Conservation (phyloP, 92 coral and sea anemone genomes). For the Paramuricea clavata region DNA sequence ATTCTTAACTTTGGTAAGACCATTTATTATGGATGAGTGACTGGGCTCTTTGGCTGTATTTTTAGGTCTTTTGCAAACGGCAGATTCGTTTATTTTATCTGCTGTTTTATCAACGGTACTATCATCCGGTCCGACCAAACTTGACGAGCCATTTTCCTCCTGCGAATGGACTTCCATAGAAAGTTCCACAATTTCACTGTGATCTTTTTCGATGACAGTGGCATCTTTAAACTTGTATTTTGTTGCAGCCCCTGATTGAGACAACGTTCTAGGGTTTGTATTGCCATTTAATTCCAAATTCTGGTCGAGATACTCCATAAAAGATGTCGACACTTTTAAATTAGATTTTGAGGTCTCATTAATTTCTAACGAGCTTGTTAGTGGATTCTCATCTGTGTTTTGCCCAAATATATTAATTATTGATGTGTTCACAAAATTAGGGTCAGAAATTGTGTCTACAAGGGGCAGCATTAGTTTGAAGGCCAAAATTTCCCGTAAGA, state of each 20-base stretch:
- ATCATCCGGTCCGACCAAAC: background rate
- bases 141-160: background rate
- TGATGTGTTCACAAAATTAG: constrained; percentile 87
- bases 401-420: constrained; percentile 72
- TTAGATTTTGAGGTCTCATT: background rate
- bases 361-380: background rate
- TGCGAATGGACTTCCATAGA: background rate
- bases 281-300: background rate
- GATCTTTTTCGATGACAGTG: background rate
- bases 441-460: constrained; percentile 71
- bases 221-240: constrained; percentile 3
- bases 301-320: constrained; percentile 9
- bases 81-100: background rate
- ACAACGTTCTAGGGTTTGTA: background rate
- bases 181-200: background rate
- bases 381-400: background rate
- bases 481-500: constrained; percentile 89
- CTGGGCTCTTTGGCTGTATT: background rate
- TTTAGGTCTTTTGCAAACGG: background rate
- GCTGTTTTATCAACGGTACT: background rate
- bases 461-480: constrained; percentile 74
- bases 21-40: background rate
- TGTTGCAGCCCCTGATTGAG: background rate
- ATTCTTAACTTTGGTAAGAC: background rate
- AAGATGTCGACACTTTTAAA: background rate